Percentiles rank a stretch among this genome's conserved stretches.
phyloP scores from a whole-genome alignment of 2,888 invertebrate species.

The Tipula vernalis region DNA sequence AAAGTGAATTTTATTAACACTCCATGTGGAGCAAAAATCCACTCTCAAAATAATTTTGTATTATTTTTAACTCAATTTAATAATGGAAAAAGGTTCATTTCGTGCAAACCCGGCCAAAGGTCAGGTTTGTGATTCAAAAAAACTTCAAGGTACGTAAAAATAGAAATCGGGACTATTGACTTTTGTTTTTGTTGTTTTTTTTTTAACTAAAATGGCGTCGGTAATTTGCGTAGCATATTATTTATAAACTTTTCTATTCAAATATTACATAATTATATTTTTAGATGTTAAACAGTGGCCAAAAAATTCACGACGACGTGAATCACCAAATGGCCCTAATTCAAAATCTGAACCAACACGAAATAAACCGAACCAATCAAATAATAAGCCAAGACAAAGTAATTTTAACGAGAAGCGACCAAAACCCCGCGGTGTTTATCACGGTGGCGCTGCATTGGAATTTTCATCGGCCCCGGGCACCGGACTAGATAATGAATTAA shows the following conservation, averaged over 20 bases:
- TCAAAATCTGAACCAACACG: constrained; percentile 51
- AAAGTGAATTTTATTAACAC: constrained; percentile 27
- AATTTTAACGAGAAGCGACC: constrained; percentile 56
- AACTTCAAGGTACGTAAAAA: constrained; percentile 48
- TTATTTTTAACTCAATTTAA: constrained; percentile 18
- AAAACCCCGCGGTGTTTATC: constrained; percentile 36
- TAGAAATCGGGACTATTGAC: not conserved
- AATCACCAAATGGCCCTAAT: constrained; percentile 35
- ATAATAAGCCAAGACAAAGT: constrained; percentile 42
- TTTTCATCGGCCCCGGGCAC: constrained; percentile 15
- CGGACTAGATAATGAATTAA: constrained; percentile 27
- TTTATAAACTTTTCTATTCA: constrained; percentile 15
- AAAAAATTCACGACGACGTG: constrained; percentile 29
- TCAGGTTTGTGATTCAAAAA: constrained; percentile 59
- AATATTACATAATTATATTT: constrained; percentile 10
- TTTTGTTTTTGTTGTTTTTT: constrained; percentile 6
- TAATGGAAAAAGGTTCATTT: constrained; percentile 67
- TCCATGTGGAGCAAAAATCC: constrained; percentile 34
- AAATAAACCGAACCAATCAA: constrained; percentile 48
- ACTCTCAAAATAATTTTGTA: constrained; percentile 17
- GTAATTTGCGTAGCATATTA: not conserved
- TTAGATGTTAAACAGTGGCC: constrained; percentile 24
- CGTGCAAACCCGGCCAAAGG: constrained; percentile 57
- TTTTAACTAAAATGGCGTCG: not conserved
- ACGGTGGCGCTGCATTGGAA: constrained; percentile 32